A percentile compares a stretch with the other conserved stretches of the same genome.
These are phyloP conservation scores for Chlamydotis undulata DNA, from an alignment of 2,113 vertebrate genomes.

Conservation along the genomic window DNA sequence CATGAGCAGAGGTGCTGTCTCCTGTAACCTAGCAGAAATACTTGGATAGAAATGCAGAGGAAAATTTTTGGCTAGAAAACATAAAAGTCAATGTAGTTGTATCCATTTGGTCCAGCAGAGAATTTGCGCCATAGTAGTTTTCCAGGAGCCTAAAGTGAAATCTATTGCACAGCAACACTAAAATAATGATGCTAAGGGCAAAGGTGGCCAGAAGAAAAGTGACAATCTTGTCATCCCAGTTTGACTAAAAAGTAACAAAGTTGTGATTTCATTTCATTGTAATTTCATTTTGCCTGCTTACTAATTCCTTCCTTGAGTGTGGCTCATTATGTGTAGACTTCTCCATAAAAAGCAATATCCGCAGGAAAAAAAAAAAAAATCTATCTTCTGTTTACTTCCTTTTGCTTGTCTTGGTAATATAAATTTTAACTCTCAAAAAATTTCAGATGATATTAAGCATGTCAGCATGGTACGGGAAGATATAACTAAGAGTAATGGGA, in stretches of 20 bases:
- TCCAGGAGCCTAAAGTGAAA: background rate
- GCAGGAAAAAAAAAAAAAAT: background rate
- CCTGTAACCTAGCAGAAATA: background rate
- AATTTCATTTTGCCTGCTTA: background rate
- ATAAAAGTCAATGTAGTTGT: background rate
- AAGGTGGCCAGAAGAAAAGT: constrained; percentile 5
- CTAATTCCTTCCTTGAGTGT: background rate
- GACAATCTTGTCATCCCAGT: background rate
- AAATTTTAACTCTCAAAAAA: background rate
- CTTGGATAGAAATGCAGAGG: background rate
- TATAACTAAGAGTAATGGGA: constrained; percentile 18
- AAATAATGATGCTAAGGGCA: background rate
- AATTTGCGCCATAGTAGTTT: background rate
- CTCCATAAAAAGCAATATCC: background rate
- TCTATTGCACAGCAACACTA: background rate
- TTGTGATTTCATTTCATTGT: background rate
- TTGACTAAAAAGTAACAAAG: background rate
- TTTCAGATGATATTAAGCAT: background rate
- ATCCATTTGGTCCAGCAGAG: background rate
- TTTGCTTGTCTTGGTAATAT: background rate
- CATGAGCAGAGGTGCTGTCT: background rate
- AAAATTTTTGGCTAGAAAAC: background rate
- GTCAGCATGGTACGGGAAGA: background rate
- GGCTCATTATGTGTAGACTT: background rate
- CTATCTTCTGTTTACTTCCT: constrained; percentile 10